Evolutionary conservation across 2,888 invertebrate species (phyloP), one percentile per base, ranked within the genome.

Genomic region (Cephus runcator): DNA sequence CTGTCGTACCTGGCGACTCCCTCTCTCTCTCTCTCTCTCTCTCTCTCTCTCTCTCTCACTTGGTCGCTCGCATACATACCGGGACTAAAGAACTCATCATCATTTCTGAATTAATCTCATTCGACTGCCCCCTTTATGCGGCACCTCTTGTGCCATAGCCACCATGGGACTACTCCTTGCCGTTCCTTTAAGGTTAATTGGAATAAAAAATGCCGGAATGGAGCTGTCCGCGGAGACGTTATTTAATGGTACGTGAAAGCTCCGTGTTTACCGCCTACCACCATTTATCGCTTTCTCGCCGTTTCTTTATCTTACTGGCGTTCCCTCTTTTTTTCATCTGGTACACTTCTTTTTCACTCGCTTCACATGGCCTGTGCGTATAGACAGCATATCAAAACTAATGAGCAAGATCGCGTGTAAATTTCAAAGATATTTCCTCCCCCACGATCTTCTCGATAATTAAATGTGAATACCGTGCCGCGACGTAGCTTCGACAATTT

Each of bases 91-190:
- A 85, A 81, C 84, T 82, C 84, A 80, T 83, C 85, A 84, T 85
- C 85, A 82, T 87, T 88, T 86, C 85, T 85, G 87, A 88, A 89
- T 89, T 89, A 89, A 89, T 89, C 86, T 88, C 87, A 87, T 88
- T 89, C 88, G 87, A 88, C 88, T 87, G 88, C 86, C 85, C 85
- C 86, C 88, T 88, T 89, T 89, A 86, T 87, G 79, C 76, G 71
- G 31, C 71, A 9, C 31, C 71, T 71, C 71, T 71, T 71, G 31
- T 71, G 79, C 78, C 80, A 80, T 80, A 80, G 77, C 77, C 77
- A 76, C 77, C 76, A 35, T 69, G 56, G 79, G 76, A 83, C 85
- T 79, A 83, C 85, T 79, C 83, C 82, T 84, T 85, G 81, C 81
- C 82, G 81, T 85, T 81, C 81, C 87, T 83, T 86, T 86, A 87